Evolutionary conservation across 1,140 invertebrate genomes (phyloP), one percentile per base, ranked within the genome.

Genomic region (Rhyacophila brunnea): DNA sequence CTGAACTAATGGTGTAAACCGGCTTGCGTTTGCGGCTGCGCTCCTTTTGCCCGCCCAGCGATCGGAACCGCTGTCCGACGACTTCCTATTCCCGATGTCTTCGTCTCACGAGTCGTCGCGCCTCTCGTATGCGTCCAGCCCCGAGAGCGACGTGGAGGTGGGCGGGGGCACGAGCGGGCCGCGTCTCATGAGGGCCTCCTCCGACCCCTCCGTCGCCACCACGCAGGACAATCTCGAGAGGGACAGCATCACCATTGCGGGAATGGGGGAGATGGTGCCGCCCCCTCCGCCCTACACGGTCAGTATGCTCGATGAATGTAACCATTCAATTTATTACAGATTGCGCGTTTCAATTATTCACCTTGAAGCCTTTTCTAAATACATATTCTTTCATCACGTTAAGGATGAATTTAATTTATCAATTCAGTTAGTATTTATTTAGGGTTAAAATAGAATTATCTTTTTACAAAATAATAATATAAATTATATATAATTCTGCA

Each of bases 51-150:
- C 23, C 23, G 23, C 36, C 35, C 70, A 78, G 76, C 73, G 77
- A 62, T 76, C 91, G 77, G 90, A 92, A 81, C 88, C 89, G 77
- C 81, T 92, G 75, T 90, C 90, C 68, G 90, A 92, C 82, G 95
- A 99, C 84, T 95, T 98, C 86, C 87, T 98, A 70, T 98, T 98
- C 83, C 95, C 95, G 68, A 96, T 97, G 93, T 93, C 93, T 64
- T 92, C 91, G 77, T 75, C 82, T 54, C 77, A 73, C 17, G 77
- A 78, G 68, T 82, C 81, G 66, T 82, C 81, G 66, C 88, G 95
- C 69, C 82, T 96, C 62, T 96, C 94, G 70, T 97, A 96, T 80
- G 94, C 93, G 62, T 95, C 92, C 68, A 95, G 93, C 70, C 93
- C 93, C 64, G 95, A 97, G 80, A 95, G 91, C 72, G 95, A 98